Evolutionary conservation across 2,797 vertebrate genomes (phyloP).

Genomic region (Lacerta agilis): DNA sequence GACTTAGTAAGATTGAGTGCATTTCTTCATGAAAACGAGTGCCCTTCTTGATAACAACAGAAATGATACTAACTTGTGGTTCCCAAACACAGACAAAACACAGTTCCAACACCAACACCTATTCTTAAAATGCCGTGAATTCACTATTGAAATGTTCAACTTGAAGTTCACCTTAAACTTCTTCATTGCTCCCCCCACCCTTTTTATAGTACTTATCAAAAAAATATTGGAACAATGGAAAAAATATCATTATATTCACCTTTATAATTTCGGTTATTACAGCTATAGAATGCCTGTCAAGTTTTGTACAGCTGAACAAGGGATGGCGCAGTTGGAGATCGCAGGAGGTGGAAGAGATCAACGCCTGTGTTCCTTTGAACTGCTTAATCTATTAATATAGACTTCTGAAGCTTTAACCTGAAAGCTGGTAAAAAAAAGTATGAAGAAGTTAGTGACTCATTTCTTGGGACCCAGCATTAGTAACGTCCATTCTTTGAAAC

Average conservation of each 20-base stretch:
- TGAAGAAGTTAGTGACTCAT: not conserved
- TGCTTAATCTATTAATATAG: not conserved
- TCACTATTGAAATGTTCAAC: not conserved
- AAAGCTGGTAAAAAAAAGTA: not conserved
- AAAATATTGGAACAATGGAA: not conserved
- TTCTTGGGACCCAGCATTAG: not conserved
- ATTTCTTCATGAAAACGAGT: not conserved
- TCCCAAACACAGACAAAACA: not conserved
- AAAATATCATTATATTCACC: not conserved
- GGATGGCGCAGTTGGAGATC: too few relatives aligned
- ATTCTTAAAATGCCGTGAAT: not conserved
- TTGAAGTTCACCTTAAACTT: conserved; percentile 19
- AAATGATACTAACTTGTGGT: not conserved
- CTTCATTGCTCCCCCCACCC: not conserved
- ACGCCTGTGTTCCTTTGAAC: conserved; percentile 10
- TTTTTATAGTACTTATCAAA: not conserved
- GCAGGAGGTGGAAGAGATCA: not conserved
- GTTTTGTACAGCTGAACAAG: not conserved
- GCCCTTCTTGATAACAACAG: not conserved
- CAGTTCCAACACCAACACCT: too few relatives aligned
- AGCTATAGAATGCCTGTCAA: not conserved
- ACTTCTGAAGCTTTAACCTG: not conserved
- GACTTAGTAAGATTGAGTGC: not conserved
- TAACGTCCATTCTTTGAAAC: not conserved
- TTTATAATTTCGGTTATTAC: not conserved